phyloP scores from a whole-genome alignment of 2,797 vertebrate species.

The Linurgus olivaceus region DNA sequence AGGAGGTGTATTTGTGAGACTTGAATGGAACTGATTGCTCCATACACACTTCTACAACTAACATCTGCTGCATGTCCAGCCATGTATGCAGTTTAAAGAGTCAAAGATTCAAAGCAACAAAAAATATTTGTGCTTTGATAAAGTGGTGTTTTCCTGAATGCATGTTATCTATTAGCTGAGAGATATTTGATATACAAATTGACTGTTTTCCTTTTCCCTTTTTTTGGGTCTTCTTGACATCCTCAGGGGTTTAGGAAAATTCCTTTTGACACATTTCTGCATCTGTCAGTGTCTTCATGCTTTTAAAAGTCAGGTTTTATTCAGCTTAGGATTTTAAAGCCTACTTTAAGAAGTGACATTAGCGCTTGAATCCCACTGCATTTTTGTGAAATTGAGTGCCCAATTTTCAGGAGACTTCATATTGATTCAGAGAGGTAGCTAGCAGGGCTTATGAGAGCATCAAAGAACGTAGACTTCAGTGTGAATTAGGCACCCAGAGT shows the following conservation, averaged over 20 bases:
- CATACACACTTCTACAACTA: background rate
- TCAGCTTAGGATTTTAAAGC: background rate
- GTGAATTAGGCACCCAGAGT: conserved; percentile 9
- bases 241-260: background rate
- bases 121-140: background rate
- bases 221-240: background rate
- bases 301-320: background rate
- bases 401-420: background rate
- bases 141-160: background rate
- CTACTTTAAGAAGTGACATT: conserved; percentile 1
- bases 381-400: background rate
- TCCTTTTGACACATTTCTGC: background rate
- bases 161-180: background rate
- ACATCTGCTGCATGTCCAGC: background rate
- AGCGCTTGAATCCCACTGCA: background rate
- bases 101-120: background rate
- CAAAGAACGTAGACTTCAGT: background rate
- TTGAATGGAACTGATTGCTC: background rate
- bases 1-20: background rate
- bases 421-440: background rate
- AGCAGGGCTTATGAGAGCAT: background rate
- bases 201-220: background rate
- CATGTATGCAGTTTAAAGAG: background rate
- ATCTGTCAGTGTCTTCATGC: background rate
- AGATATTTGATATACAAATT: background rate